A percentile compares a stretch with the other conserved stretches of the same genome.
These are phyloP conservation scores for Sibirionetta formosa DNA, from an alignment of 2,797 vertebrate genomes.

Conservation along the genomic window DNA sequence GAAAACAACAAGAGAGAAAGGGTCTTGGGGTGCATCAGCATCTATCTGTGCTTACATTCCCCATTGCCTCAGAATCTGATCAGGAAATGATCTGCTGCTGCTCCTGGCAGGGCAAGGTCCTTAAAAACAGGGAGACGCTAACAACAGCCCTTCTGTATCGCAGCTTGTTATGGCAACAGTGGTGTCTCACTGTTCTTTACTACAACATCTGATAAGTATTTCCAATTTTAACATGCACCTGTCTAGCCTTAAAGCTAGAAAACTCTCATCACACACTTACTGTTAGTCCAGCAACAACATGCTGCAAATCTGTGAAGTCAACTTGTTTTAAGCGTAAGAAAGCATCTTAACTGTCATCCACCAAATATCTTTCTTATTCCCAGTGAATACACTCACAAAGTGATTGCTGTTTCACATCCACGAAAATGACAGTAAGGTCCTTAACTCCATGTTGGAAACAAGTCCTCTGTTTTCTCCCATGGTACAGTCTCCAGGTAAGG, in stretches of 20 bases:
- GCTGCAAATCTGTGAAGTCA: background rate
- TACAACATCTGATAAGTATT: background rate
- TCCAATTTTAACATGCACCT: background rate
- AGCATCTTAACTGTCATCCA: rapidly evolving
- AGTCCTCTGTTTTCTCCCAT: background rate
- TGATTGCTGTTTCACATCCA: background rate
- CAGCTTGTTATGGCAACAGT: background rate
- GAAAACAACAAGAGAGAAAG: background rate
- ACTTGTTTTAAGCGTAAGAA: background rate
- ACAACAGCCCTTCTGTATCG: background rate
- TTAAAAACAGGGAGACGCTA: background rate
- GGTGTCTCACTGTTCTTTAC: background rate
- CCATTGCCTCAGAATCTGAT: background rate
- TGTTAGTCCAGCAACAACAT: background rate
- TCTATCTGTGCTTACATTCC: background rate
- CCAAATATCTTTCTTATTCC: background rate
- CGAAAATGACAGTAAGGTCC: background rate
- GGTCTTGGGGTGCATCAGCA: background rate
- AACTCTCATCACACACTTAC: background rate
- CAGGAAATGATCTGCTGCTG: background rate
- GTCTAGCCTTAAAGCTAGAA: background rate
- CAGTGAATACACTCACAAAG: background rate
- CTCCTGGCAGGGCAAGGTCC: background rate
- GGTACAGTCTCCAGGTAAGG: background rate
- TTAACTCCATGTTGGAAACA: background rate